These are phyloP conservation scores for Drosophila setifemur DNA, from an alignment of 1,140 invertebrate genomes.

Conservation along the genomic window DNA sequence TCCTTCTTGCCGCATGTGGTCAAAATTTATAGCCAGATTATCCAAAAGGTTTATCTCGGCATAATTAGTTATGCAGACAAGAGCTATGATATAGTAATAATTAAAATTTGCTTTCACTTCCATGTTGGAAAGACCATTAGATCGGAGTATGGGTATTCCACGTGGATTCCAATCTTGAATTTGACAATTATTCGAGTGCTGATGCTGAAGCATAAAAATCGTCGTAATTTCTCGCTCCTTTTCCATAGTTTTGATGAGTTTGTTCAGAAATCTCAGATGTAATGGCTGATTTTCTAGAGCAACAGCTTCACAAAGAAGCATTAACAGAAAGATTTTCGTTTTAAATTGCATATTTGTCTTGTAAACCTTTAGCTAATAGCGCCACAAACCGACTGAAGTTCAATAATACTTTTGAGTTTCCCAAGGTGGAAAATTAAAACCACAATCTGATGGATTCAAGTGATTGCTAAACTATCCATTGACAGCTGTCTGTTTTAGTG, in stretches of 20 bases:
- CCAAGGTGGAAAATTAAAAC: not conserved
- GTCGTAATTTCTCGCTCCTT: not conserved
- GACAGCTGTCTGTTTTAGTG: not conserved
- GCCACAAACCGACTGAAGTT: not conserved
- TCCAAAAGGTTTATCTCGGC: not conserved
- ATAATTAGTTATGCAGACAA: slow-evolving; percentile 20
- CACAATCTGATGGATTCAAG: not conserved
- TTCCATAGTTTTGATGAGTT: not conserved
- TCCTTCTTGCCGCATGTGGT: not conserved
- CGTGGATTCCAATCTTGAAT: not conserved
- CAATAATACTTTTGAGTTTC: not conserved
- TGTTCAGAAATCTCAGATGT: not conserved
- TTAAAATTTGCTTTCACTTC: not conserved
- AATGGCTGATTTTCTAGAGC: not conserved
- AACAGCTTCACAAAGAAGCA: not conserved
- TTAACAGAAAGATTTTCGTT: not conserved
- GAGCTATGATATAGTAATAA: not conserved
- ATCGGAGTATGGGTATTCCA: slow-evolving; percentile 1
- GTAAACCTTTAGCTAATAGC: not conserved
- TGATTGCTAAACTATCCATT: not conserved
- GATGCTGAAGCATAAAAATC: not conserved
- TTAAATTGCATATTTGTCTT: not conserved
- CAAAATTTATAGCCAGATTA: not conserved
- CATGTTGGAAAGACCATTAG: not conserved
- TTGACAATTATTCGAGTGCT: not conserved